Base-by-base conservation (phyloP, 1,140 invertebrate species). In the Gonatopus flavifemur region DNA sequence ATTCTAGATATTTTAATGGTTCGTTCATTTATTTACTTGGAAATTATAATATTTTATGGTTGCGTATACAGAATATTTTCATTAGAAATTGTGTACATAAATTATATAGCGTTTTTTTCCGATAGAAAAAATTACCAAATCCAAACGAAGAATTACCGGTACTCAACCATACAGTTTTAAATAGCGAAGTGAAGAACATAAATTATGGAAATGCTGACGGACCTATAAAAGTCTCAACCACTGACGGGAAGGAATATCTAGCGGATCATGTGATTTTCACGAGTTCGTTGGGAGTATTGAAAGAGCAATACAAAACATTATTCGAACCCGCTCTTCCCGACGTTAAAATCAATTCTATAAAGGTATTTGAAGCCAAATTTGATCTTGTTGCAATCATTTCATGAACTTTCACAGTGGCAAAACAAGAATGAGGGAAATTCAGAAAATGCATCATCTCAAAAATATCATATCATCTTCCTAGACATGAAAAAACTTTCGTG, bases 1-100 rank as follows among this genome's bases (percentile, higher is more conserved):
- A 71, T 86, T 50, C 67, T 88, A 3, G 70, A 81, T 39, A 45
- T 85, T 18, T 62, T 87, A 21, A 81, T 82, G 78, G 82, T 83
- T 76, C 9, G 24, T 42, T 22, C 0, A 6, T 6, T 2, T 39
- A 20, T 24, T 30, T n/a, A n/a, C n/a, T n/a, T n/a, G n/a, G n/a
- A n/a, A n/a, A 30, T 30, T 7, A 7, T 30, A 30, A 3, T 39
- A 7, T n/a, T 5, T 47, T 28, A 28, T 40, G 21, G 12, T 39
- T 25, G 8, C 16, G 13, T 30, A 12, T 5, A 10, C 3, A 10
- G 2, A 7, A 8, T 16, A 1, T 7, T 16, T 13, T 38, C 19
- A 2, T n/a, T 22, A 7, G 13, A 22, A 3, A 12, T 9, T 39
- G 24, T 18, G n/a, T n/a, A n/a, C n/a, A n/a, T n/a, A n/a, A n/a